Base-by-base conservation (phyloP, 30 jellyfish, hydroid and myxozoan species). In the Aurelia sp. region DNA sequence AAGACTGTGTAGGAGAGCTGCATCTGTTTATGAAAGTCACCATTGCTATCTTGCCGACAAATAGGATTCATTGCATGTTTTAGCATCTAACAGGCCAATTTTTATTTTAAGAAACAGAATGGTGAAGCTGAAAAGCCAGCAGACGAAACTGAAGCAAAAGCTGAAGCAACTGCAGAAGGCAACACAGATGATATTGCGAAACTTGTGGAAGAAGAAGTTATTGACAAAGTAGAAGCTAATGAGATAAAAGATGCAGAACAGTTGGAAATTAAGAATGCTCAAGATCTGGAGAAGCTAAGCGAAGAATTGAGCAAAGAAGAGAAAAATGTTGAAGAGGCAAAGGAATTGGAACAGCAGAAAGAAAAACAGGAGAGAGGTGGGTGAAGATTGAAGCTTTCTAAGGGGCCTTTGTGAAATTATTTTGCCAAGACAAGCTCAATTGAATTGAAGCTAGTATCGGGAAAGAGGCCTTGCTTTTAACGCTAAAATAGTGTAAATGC, bases 261-360 rank as follows among this genome's bases (percentile, higher is more conserved):
- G 4, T 53, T 71, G 33, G 92, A 83, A 59, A 72, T 63, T 6
- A 83, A 71, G 62, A 55, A 53, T 31, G 16, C 89, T 13, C 76
- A 66, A 62, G 89, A 85, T 62, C 17, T 68, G 12, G 89, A 74
- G 35, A 68, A 64, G 27, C 21, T 68, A 27, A 67, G 61, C 37
- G 76, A 76, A 53, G 89, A 85, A 40, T 72, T 76, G 17, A 67
- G 84, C 21, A 85, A 85, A 31, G 95, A 74, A 63, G 84, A 33
- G 8, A 68, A 85, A 51, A 76, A 77, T 8, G 17, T 76, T 0
- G 83, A 74, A 52, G 82, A 85, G 41, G 95, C 84, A 13, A 67
- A 85, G 48, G 53, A 85, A 64, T 55, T 48, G 52, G 95, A 82
- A 7, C 50, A 37, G 10, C 50, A 37, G 50, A 37, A 37, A 0